Evolutionary conservation across 2,888 invertebrate genomes (phyloP).

Genomic region (Homarus gammarus): DNA sequence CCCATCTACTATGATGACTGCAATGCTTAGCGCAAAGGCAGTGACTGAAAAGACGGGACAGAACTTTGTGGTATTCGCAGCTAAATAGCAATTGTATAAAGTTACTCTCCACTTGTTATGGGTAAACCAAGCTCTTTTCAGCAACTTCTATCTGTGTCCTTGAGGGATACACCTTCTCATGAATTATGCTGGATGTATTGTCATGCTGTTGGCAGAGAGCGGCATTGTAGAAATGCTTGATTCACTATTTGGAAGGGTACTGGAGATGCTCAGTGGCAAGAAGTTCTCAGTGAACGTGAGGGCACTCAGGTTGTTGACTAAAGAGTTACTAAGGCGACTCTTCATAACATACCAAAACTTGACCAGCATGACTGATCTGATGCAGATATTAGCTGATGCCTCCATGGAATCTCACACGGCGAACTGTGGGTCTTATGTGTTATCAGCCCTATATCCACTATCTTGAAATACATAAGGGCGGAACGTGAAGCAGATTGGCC

Average conservation of each 20-base stretch:
- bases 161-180: conserved; percentile 11
- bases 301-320: neutral
- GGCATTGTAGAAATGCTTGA: neutral
- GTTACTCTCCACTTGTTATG: neutral
- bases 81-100: conserved; percentile 14
- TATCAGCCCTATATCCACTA: no score
- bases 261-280: conserved; percentile 3
- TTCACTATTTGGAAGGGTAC: neutral
- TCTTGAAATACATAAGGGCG: neutral
- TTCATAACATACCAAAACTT: no score
- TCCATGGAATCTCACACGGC: no score
- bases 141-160: neutral
- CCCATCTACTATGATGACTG: no score
- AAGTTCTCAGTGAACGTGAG: conserved; percentile 16
- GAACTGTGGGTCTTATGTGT: no score
- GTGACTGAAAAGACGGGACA: neutral
- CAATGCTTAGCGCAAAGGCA: neutral
- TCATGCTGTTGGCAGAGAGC: neutral
- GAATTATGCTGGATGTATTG: neutral
- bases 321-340: conserved; percentile 1
- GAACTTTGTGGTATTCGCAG: neutral
- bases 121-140: neutral
- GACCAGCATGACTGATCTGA: no score
- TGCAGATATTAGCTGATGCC: no score
- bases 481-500: neutral